Conservation (phyloP, 1,140 invertebrate species). For the Aplysia californica region DNA sequence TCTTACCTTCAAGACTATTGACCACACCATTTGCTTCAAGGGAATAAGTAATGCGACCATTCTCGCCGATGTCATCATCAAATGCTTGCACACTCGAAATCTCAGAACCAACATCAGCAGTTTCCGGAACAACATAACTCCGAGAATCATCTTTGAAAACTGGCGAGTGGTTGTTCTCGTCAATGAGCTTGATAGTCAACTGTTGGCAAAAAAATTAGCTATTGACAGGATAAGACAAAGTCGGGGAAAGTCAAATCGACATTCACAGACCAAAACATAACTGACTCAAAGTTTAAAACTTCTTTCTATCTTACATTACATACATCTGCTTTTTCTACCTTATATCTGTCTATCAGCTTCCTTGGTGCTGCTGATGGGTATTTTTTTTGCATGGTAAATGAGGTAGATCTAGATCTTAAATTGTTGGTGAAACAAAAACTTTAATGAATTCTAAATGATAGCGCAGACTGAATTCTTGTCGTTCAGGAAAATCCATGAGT, state of each 20-base stretch:
- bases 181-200: constrained; percentile 39
- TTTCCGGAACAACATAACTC: constrained; percentile 41
- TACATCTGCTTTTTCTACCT: too few relatives aligned
- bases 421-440: too few relatives aligned
- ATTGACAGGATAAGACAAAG: background rate
- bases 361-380: too few relatives aligned
- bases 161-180: constrained; percentile 49
- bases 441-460: too few relatives aligned
- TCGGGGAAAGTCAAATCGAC: background rate
- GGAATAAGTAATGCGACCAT: constrained; percentile 42
- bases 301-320: too few relatives aligned
- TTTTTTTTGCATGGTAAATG: too few relatives aligned
- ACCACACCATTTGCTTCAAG: background rate
- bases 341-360: too few relatives aligned
- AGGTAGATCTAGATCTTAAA: too few relatives aligned
- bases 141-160: constrained; percentile 28
- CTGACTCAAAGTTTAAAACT: too few relatives aligned
- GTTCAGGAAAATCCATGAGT: too few relatives aligned
- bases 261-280: background rate
- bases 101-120: constrained; percentile 21
- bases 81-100: constrained; percentile 40
- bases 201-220: constrained; percentile 19
- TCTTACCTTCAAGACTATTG: too few relatives aligned
- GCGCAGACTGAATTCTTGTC: too few relatives aligned
- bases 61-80: constrained; percentile 40